Base-by-base conservation (phyloP, 2,797 vertebrate species). In the Heterohyrax brucei region DNA sequence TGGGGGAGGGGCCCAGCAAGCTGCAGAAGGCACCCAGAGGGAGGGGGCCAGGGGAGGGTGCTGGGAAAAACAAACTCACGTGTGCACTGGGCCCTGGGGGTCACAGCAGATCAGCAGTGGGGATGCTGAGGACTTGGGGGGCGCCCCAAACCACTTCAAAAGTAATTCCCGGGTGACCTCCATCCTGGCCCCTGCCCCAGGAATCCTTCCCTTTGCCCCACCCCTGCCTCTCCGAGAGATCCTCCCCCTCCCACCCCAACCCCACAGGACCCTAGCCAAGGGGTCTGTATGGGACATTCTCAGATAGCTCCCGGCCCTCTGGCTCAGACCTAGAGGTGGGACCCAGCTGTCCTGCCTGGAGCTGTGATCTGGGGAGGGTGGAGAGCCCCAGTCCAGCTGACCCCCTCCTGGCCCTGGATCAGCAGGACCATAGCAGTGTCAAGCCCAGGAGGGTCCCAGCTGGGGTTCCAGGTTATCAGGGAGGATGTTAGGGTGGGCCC, bases 1-100 rank as follows among this genome's bases (percentile, higher is more conserved):
- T 95, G 96, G 97, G 97, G 97, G 97, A 95, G 78, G 97, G 96
- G 96, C 95, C 90, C 19, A 10, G 96, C 91, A 89, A 94, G 94
- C 97, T 89, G 21, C 4, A 53, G 85, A 94, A 97, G 95, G 94
- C 96, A 97, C 96, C 96, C 96, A 92, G 95, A 91, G 96, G 97
- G 96, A 95, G 93, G 96, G 81, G 87, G 89, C 91, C 95, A 83
- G 70, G 93, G 93, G 94, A 89, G 48, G 84, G 90, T 88, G 97
- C 94, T 88, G 85, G 87, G 83, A 96, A 97, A 96, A 97, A 95
- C 97, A 96, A 92, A 95, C 92, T 91, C 95, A 94, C 94, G 95
- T 96, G 96, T 97, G 93, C 61, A 26, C 76, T 33, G 46, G 72
- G 91, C 91, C 89, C 64, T 18, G 16, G 80, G 72, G 91, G 68